A percentile compares a stretch with the other conserved stretches of the same genome.
phyloP scores from a whole-genome alignment of 2,797 vertebrate species.

The Bradypodion pumilum region DNA sequence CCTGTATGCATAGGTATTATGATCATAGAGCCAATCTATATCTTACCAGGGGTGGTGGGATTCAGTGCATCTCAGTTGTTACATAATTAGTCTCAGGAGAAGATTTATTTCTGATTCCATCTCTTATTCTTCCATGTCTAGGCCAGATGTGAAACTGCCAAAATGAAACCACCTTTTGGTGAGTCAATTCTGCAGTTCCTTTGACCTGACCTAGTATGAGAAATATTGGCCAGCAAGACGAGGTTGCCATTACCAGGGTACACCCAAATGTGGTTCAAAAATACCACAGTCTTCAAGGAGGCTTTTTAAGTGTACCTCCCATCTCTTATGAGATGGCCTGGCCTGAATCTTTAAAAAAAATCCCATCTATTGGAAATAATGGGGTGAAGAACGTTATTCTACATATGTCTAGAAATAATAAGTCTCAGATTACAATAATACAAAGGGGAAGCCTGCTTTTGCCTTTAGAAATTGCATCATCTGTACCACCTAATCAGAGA shows the following conservation, averaged over 20 bases:
- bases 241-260: too few relatives aligned
- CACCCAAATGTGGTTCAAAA: too few relatives aligned
- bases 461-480: background rate
- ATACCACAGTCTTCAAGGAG: too few relatives aligned
- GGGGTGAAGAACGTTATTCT: background rate
- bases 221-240: too few relatives aligned
- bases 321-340: too few relatives aligned
- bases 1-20: background rate
- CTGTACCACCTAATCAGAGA: background rate
- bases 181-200: too few relatives aligned
- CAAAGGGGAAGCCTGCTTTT: background rate
- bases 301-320: too few relatives aligned
- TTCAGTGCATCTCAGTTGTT: background rate
- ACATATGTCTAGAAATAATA: background rate
- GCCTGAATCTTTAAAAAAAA: background rate
- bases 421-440: too few relatives aligned
- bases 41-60: background rate
- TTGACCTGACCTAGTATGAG: too few relatives aligned
- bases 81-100: background rate
- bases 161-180: too few relatives aligned
- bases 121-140: too few relatives aligned
- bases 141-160: too few relatives aligned
- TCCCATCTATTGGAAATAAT: background rate
- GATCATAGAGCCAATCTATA: background rate
- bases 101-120: background rate